Percentiles rank a stretch among this genome's conserved stretches.
Evolutionary conservation across 2,113 vertebrate species (phyloP).

Genomic region (Limanda limanda): DNA sequence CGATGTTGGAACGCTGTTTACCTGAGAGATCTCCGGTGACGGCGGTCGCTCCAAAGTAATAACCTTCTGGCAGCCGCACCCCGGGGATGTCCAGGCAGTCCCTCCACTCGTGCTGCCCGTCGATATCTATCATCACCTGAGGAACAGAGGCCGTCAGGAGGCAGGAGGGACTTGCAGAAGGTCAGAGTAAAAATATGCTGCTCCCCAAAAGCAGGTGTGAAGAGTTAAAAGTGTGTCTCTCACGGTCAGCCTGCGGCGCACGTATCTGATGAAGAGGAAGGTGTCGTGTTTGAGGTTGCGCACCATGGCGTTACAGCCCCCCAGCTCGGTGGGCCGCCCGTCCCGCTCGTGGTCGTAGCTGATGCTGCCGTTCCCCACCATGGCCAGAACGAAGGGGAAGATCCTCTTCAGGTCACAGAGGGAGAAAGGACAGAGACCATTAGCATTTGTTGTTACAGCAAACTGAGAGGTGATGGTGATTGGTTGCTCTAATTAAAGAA

Average conservation of each 20-base stretch:
- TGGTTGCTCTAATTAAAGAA: too few relatives aligned
- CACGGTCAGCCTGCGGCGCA: conserved; percentile 94
- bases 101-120: conserved; percentile 94
- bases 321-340: conserved; percentile 91
- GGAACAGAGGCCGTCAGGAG: background rate
- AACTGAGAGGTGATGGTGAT: too few relatives aligned
- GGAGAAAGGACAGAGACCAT: background rate
- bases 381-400: conserved; percentile 93
- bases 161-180: background rate
- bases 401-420: conserved; percentile 83
- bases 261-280: conserved; percentile 95
- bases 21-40: conserved; percentile 96
- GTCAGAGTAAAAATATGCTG: background rate
- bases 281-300: conserved; percentile 96
- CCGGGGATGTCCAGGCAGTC: conserved; percentile 95
- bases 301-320: conserved; percentile 94
- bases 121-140: conserved; percentile 94
- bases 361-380: conserved; percentile 95
- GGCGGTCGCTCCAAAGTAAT: conserved; percentile 92
- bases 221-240: conserved; percentile 69
- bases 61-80: conserved; percentile 89
- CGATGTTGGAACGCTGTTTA: conserved; percentile 49
- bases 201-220: too few relatives aligned
- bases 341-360: conserved; percentile 94
- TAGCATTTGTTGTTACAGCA: background rate